Evolutionary conservation across 1,140 invertebrate genomes (phyloP).

Genomic region (Batillaria attramentaria): DNA sequence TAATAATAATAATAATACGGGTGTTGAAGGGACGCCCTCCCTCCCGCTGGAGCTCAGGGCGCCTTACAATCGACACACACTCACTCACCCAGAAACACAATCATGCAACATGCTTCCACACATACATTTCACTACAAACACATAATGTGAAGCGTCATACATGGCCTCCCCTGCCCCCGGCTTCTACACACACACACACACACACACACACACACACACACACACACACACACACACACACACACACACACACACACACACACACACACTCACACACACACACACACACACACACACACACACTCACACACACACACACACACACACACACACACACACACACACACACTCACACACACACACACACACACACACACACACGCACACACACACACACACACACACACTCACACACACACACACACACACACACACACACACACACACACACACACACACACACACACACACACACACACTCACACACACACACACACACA

Average conservation of each 20-base stretch:
- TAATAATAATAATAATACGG: too few species aligned
- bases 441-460: neutral
- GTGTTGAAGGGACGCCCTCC: too few species aligned
- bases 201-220: conserved; percentile 14
- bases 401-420: neutral
- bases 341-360: neutral
- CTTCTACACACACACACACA: neutral
- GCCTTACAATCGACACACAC: too few species aligned
- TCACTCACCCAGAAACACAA: too few species aligned
- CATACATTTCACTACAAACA: too few species aligned
- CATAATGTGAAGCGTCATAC: too few species aligned
- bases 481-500: neutral
- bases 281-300: conserved; percentile 2
- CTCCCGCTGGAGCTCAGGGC: too few species aligned
- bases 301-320: neutral
- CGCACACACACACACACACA: neutral
- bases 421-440: neutral
- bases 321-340: neutral
- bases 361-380: neutral
- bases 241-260: neutral
- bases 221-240: conserved; percentile 9
- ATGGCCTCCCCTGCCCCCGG: too few species aligned
- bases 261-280: neutral
- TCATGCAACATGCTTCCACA: too few species aligned
- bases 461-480: neutral